phyloP scores from a whole-genome alignment of 2,888 invertebrate species.

The Callinectes sapidus region DNA sequence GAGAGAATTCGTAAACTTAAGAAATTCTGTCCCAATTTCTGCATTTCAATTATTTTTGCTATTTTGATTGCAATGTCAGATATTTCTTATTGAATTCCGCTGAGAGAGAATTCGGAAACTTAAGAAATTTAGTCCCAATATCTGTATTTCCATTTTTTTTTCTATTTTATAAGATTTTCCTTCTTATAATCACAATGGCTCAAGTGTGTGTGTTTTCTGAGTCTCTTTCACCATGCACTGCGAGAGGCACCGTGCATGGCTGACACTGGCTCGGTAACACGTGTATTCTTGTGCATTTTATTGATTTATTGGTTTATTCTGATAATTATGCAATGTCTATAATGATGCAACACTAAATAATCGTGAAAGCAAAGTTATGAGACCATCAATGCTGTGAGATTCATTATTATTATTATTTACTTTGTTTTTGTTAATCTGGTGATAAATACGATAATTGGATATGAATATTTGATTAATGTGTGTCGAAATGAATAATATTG shows the following conservation, averaged over 20 bases:
- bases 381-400: background rate
- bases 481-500: background rate
- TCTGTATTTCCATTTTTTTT: too few species aligned
- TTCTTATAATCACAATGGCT: background rate
- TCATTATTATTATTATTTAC: background rate
- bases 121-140: too few species aligned
- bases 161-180: too few species aligned
- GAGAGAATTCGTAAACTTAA: too few species aligned
- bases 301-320: background rate
- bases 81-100: background rate
- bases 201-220: background rate
- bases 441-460: background rate
- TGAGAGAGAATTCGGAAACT: too few species aligned
- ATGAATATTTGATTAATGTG: background rate
- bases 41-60: too few species aligned
- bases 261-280: background rate
- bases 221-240: background rate
- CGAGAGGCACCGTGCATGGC: background rate
- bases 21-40: too few species aligned
- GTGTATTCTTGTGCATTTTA: background rate
- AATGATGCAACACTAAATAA: background rate
- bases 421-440: background rate
- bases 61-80: too few species aligned
- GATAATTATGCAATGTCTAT: constrained; percentile 5
- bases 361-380: background rate